Base-by-base conservation (phyloP, 2,888 invertebrate species). In the Pseudococcus longispinus region DNA sequence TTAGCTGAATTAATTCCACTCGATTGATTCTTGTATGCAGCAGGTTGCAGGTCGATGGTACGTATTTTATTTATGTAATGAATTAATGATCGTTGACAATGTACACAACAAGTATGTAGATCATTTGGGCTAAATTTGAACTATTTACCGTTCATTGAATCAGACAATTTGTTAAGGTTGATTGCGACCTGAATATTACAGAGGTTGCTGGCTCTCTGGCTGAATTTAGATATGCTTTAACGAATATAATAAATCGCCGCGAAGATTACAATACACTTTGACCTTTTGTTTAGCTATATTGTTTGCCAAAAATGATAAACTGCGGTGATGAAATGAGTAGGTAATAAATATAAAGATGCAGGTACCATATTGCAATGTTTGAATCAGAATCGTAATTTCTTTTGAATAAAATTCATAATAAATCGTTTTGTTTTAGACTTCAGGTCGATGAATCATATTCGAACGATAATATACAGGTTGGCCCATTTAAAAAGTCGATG, bases 91-190 rank as follows among this genome's bases (percentile, higher is more conserved):
- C 77, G 18, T 80, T 42, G 77, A 80, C 77, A 42, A 29, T 42
- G 20, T 80, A 70, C 29, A 29, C 60, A 60, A 55, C 13, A n/a
- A 60, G 18, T 80, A 80, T 42, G 77, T 42, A 42, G 77, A 80
- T 80, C 77, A 20, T 29, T 26, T 80, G 77, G 42, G 20, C 20
- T 37, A 42, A 42, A 42, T 80, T 80, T 42, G 2, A 42, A 80
- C 8, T 80, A 80, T 80, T 80, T 80, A 80, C 42, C 77, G 37
- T 80, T 80, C 77, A 42, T 42, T 80, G 42, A 80, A 80, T 80
- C 37, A 20, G 18, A 26, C 77, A 80, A 80, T 80, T 80, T 20
- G 77, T 37, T 42, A 80, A 80, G 77, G 37, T 80, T 80, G 77
- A 23, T 80, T 42, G 18, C 18, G 29, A 70, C 70, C 60, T 60